Evolutionary conservation across 2,113 vertebrate genomes (phyloP), one percentile per base, ranked within the genome.

Genomic region (Eupsittula cactorum): DNA sequence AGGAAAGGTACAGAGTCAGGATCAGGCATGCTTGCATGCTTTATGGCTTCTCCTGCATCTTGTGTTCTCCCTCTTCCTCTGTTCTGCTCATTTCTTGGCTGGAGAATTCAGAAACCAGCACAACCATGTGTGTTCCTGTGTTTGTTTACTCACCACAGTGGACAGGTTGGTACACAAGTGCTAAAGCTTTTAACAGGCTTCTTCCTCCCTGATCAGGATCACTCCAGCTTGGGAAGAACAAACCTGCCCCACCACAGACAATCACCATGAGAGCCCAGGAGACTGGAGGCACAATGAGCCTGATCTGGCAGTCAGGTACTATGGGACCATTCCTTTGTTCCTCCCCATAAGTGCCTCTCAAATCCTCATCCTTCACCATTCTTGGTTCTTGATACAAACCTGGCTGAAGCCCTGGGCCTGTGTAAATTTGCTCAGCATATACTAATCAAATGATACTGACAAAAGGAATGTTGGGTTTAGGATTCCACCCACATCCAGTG

Each of bases 271-370:
- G 19, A 92, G 69, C 60, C 29, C 6, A 4, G 73, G 53, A n/a
- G 69, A 24, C 64, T 87, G 69, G 74, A 77, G 81, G 19, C 64
- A 68, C 67, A 50, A 9, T 3, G 69, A 95, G 57, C 24, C 81
- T 4, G 12, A 23, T 53, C 35, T 11, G 49, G 46, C 90, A 52
- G 13, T 68, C 91, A 94, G 79, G 96, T 97, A 95, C 41, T 5
- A 23, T 13, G 82, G 37, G 42, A 59, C 29, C 42, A 4, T 50
- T 21, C 44, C 59, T 13, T 39, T 44, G 13, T 4, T 46, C 33
- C 63, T 90, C 37, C 53, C 33, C 53, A 20, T 5, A 35, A 19
- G 0, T 10, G 11, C 12, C 50, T 69, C 46, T 28, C 67, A 39
- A 29, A 28, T 49, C 60, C 82, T 53, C 46, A 31, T 12, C 50